phyloP scores from a whole-genome alignment of 2,888 invertebrate genomes.

The Dicranocentrus wangi region DNA sequence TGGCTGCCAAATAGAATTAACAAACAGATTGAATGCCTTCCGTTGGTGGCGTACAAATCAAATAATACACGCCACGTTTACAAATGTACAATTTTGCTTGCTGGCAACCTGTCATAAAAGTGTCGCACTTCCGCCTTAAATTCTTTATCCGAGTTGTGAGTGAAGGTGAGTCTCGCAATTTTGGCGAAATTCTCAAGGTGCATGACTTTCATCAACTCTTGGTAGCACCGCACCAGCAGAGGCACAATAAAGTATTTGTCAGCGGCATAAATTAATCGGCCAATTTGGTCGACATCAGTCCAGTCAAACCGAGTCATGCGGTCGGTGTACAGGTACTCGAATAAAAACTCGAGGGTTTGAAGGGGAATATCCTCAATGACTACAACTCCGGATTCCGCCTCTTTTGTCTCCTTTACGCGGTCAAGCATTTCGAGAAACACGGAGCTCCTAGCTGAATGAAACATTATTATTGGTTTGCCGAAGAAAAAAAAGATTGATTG shows the following conservation, averaged over 20 bases:
- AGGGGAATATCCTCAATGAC: slow-evolving; percentile 25
- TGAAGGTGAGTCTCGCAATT: slow-evolving; percentile 37
- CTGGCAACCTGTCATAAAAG: slow-evolving; percentile 50
- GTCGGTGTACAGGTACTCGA: slow-evolving; percentile 39
- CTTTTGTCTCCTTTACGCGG: neutral
- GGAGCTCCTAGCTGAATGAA: slow-evolving; percentile 9
- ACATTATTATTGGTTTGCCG: neutral
- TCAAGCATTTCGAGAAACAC: slow-evolving; percentile 37
- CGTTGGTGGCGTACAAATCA: neutral
- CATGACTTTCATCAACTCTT: slow-evolving; percentile 25
- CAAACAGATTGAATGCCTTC: no score
- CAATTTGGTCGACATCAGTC: slow-evolving; percentile 20
- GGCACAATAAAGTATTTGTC: slow-evolving; percentile 36
- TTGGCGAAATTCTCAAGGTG: slow-evolving; percentile 36
- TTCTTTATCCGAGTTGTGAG: slow-evolving; percentile 29
- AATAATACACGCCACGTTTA: no score
- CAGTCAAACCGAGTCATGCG: slow-evolving; percentile 18
- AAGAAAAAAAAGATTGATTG: no score
- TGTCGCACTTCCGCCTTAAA: slow-evolving; percentile 45
- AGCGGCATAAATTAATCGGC: slow-evolving; percentile 34
- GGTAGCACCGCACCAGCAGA: slow-evolving; percentile 23
- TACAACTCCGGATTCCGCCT: neutral
- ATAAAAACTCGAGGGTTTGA: neutral
- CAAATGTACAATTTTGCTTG: slow-evolving; percentile 5
- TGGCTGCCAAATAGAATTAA: slow-evolving; percentile 29